Percentiles rank a stretch among this genome's conserved stretches.
phyloP scores from a whole-genome alignment of 1,140 invertebrate genomes.

The Dendroctonus valens region DNA sequence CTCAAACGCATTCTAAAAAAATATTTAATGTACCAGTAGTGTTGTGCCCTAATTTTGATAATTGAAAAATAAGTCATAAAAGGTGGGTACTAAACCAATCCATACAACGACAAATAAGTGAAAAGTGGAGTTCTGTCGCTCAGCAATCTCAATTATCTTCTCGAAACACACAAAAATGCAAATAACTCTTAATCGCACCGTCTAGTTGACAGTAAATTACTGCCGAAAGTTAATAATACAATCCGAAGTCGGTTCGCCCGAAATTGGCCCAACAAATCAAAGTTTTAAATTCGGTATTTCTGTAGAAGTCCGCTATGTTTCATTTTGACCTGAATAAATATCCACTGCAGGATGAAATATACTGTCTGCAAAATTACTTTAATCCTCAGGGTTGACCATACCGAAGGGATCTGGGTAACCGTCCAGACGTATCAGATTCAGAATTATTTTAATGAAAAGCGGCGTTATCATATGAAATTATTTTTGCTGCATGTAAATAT shows the following conservation, averaged over 20 bases:
- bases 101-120: too few relatives aligned
- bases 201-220: not conserved
- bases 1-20: too few relatives aligned
- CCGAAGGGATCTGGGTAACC: not conserved
- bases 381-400: slow-evolving; percentile 1
- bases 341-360: not conserved
- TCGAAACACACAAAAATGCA: not conserved
- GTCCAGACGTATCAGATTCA: not conserved
- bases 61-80: too few relatives aligned
- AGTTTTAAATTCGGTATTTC: not conserved
- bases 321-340: slow-evolving; percentile 3
- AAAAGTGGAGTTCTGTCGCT: not conserved
- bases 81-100: too few relatives aligned
- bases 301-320: not conserved
- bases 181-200: not conserved
- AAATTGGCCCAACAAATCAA: not conserved
- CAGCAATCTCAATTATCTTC: not conserved
- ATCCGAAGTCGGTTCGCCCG: not conserved
- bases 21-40: too few relatives aligned
- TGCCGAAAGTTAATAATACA: not conserved
- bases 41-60: too few relatives aligned
- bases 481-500: too few relatives aligned
- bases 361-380: not conserved
- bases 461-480: too few relatives aligned
- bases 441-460: too few relatives aligned